Evolutionary conservation across 1,140 invertebrate genomes (phyloP), one percentile per base, ranked within the genome.

Genomic region (Drosophila bocqueti): DNA sequence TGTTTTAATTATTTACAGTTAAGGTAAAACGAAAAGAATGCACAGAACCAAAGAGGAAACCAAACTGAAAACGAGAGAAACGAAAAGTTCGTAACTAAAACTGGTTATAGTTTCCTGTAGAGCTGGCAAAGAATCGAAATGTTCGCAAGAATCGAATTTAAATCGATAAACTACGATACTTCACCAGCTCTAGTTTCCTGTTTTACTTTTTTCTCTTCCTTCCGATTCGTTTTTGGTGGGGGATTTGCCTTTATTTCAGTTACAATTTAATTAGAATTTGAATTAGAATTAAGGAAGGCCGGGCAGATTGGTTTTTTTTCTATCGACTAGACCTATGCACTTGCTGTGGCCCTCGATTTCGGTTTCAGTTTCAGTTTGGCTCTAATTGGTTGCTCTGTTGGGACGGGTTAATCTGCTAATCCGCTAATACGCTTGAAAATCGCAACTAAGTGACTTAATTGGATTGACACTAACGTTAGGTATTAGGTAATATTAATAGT

Each of bases 331-430:
- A 68, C 46, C 46, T 67, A 50, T 36, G 66, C 54, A 40, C 21
- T 34, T 69, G 52, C 26, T 67, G 26, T 57, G 40, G 78, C 38
- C 42, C 58, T 55, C 49, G 40, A 54, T 73, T 68, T 55, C 31
- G 63, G 75, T 66, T 75, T 61, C 52, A 47, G 54, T 76, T 84
- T 87, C 59, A 50, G 52, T 71, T 76, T 76, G 59, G 68, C 73
- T 77, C 64, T 59, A 73, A 73, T 74, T 73, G 69, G 64, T 61
- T 45, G 76, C 68, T 79, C 76, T 89, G 91, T 92, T 92, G 91
- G 91, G 91, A 92, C 81, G 91, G 91, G 91, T 92, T 92, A 92
- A 92, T 80, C 91, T 92, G 91, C 90, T 92, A 91, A 89, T 92
- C 91, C 89, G 91, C 85, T 92, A 92, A 92, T 92, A 92, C 91